These are phyloP conservation scores for Andrena marginata DNA, from an alignment of 2,888 invertebrate species.

Conservation along the genomic window DNA sequence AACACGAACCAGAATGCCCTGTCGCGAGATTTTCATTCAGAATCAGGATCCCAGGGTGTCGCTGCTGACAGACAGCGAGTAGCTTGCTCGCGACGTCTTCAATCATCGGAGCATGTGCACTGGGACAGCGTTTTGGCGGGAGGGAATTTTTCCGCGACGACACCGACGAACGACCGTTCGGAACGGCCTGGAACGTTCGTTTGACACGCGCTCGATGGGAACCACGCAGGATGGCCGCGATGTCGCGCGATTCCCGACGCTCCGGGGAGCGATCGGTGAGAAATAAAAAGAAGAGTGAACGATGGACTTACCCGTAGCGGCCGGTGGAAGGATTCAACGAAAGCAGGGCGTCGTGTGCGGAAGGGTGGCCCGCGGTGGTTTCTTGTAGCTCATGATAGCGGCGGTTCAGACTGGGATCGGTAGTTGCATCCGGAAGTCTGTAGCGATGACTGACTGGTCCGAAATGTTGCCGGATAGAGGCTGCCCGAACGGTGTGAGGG, in stretches of 20 bases:
- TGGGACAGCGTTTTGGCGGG: constrained; percentile 76
- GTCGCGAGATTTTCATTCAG: not conserved
- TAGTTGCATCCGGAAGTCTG: constrained; percentile 56
- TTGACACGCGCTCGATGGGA: not conserved
- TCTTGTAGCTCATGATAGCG: constrained; percentile 77
- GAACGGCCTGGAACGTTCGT: not conserved
- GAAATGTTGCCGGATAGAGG: constrained; percentile 27
- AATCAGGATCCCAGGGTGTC: not conserved
- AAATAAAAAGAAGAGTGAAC: not conserved
- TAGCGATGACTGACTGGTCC: constrained; percentile 40
- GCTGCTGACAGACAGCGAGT: not conserved
- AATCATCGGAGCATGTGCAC: constrained; percentile 73
- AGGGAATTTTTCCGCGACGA: constrained; percentile 49
- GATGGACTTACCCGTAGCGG: constrained; percentile 79
- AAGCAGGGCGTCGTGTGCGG: constrained; percentile 73
- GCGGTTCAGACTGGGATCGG: constrained; percentile 47
- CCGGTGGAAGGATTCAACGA: constrained; percentile 75
- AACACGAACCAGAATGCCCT: not conserved
- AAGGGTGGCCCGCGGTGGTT: constrained; percentile 76
- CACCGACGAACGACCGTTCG: not conserved
- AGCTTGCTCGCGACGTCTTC: constrained; percentile 6
- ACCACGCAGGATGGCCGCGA: not conserved
- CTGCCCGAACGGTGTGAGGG: not conserved
- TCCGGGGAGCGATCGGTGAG: not conserved
- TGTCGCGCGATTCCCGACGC: not conserved